Percentiles rank a stretch among this genome's conserved stretches.
phyloP scores from a whole-genome alignment of 2,888 invertebrate genomes.

The Sphinx pinastri region DNA sequence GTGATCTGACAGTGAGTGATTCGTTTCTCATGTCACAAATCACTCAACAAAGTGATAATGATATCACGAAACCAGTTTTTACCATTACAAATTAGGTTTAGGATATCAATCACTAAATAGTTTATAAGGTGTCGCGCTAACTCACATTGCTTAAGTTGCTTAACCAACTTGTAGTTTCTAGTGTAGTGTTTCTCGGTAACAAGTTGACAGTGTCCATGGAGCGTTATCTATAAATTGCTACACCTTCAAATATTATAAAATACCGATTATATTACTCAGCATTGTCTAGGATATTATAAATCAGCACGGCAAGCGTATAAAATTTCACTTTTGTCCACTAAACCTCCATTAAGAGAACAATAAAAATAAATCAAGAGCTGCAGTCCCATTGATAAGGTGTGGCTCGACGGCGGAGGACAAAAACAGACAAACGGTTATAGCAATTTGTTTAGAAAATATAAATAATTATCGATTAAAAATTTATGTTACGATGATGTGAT shows the following conservation, averaged over 20 bases:
- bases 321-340: slow-evolving; percentile 18
- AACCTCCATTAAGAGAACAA: slow-evolving; percentile 17
- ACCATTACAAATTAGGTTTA: not conserved
- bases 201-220: too few species aligned
- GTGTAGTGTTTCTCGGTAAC: too few species aligned
- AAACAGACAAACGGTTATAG: not conserved
- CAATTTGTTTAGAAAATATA: not conserved
- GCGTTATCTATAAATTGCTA: too few species aligned
- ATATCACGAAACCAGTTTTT: not conserved
- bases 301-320: slow-evolving; percentile 1
- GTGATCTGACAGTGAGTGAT: not conserved
- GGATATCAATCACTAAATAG: too few species aligned
- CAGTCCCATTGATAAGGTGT: slow-evolving; percentile 11
- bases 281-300: not conserved
- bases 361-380: slow-evolving; percentile 21
- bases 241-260: not conserved
- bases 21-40: not conserved
- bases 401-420: not conserved
- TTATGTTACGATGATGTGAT: too few species aligned
- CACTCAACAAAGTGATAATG: not conserved
- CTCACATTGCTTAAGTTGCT: too few species aligned
- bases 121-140: too few species aligned
- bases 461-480: not conserved
- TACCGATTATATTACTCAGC: not conserved
- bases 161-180: too few species aligned